Conservation (phyloP, 2,113 vertebrate genomes). For the Taxidea taxus region DNA sequence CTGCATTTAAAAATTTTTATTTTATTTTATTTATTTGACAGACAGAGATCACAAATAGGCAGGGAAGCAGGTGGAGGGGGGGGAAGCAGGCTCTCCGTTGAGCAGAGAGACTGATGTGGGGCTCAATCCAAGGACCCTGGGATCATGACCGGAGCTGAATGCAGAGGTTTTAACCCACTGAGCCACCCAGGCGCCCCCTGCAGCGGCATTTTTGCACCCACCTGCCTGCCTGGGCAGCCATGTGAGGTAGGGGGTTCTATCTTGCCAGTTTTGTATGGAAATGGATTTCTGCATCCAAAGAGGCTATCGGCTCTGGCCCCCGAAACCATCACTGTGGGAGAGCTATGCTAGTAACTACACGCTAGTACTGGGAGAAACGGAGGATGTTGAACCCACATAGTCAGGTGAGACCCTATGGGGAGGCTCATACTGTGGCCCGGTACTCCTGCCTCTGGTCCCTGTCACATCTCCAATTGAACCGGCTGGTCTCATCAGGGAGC, state of each 20-base stretch:
- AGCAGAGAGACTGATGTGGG: no score
- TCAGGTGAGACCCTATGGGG: background rate
- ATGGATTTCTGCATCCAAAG: background rate
- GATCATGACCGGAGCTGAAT: no score
- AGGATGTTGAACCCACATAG: background rate
- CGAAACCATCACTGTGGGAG: background rate
- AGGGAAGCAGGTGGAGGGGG: no score
- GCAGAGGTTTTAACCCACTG: no score
- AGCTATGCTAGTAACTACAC: background rate
- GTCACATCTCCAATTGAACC: no score
- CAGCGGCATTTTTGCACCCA: background rate
- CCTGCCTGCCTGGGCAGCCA: background rate
- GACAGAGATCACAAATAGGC: no score
- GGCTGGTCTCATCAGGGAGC: background rate
- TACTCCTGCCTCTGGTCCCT: background rate
- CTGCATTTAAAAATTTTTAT: no score
- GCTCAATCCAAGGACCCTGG: no score
- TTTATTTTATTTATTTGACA: no score
- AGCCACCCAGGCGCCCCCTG: no score
- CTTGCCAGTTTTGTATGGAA: background rate
- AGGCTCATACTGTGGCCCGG: rapidly evolving
- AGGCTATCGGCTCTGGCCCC: background rate
- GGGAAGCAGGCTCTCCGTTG: no score
- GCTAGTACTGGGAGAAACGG: background rate
- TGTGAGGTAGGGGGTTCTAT: background rate